Base-by-base conservation (phyloP, 1,140 invertebrate species). In the Conus ventricosus region DNA sequence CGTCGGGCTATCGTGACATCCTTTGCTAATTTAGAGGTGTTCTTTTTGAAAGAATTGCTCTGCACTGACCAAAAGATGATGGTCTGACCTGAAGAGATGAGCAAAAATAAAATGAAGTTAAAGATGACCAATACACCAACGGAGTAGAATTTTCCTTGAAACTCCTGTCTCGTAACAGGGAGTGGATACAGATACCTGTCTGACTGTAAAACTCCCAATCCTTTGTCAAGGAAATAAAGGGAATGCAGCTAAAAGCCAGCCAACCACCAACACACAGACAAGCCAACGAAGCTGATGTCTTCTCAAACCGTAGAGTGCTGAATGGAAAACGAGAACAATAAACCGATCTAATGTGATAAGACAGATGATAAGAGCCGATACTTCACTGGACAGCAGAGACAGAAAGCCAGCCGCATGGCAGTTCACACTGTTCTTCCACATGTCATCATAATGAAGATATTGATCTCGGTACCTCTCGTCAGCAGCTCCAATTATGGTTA, bases 161-260 rank as follows among this genome's bases (percentile, higher is more conserved):
- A 82, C 7, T 39, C 25, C 27, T 82, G 20, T 15, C 80, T 53
- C 6, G 80, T 82, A 13, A 82, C 54, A 7, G 80, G 80, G n/a
- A 82, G 23, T 4, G 80, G 80, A 82, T 82, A 27, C 80, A 82
- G 80, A 82, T 51, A 5, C 80, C 80, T 7, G 80, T 82, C 80
- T 82, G 80, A 5, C 80, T 53, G 80, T 82, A 82, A 27, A 82
- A 82, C 80, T 82, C 80, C 80, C 80, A 82, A 15, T 82, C 39
- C 11, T 27, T 20, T 1, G 5, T 39, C n/a, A 39, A 27, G 23
- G 80, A 53, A 54, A 39, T n/a, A 39, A 10, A 53, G n/a, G 39
- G 80, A 23, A 51, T 20, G n/a, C 5, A 27, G 80, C 39, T 6
- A 27, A 39, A 20, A 82, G 2, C 80, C 39, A 39, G 23, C 54